These are phyloP conservation scores for Macropis europaea DNA, from an alignment of 2,888 invertebrate species.

Conservation along the genomic window DNA sequence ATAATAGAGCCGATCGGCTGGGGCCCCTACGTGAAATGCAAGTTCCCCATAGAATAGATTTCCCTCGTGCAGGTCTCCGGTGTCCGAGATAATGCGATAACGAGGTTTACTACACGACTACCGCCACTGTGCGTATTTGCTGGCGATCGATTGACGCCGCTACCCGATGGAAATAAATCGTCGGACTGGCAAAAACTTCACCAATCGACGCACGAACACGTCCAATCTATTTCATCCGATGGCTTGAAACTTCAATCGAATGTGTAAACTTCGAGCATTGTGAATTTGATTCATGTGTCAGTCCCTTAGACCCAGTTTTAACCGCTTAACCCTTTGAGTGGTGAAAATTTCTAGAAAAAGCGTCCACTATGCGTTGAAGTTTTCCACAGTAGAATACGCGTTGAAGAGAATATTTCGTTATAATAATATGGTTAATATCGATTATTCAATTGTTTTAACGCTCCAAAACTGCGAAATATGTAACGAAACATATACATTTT, in stretches of 20 bases:
- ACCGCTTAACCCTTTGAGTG: too few species aligned
- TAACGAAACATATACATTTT: too few species aligned
- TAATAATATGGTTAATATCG: too few species aligned
- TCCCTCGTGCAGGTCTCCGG: constrained; percentile 63
- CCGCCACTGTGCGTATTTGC: constrained; percentile 60
- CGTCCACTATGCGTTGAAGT: too few species aligned
- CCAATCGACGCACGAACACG: background rate
- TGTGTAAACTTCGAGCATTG: background rate
- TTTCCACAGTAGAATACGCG: too few species aligned
- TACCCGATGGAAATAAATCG: constrained; percentile 50
- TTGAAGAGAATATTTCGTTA: too few species aligned
- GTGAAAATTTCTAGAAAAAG: too few species aligned
- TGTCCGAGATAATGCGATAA: constrained; percentile 73
- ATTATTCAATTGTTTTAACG: too few species aligned
- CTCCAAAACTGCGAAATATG: too few species aligned
- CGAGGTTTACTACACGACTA: constrained; percentile 65
- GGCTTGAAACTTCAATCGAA: background rate
- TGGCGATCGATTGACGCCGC: constrained; percentile 49
- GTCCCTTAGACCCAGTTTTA: too few species aligned
- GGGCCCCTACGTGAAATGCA: constrained; percentile 66
- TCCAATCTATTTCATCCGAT: background rate
- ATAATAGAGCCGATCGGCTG: constrained; percentile 64
- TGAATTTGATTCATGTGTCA: background rate
- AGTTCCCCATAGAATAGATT: constrained; percentile 70
- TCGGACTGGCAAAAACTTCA: constrained; percentile 41